Percentiles rank a stretch among this genome's conserved stretches.
Evolutionary conservation across 1,140 invertebrate species (phyloP).

Genomic region (Orius insidiosus): DNA sequence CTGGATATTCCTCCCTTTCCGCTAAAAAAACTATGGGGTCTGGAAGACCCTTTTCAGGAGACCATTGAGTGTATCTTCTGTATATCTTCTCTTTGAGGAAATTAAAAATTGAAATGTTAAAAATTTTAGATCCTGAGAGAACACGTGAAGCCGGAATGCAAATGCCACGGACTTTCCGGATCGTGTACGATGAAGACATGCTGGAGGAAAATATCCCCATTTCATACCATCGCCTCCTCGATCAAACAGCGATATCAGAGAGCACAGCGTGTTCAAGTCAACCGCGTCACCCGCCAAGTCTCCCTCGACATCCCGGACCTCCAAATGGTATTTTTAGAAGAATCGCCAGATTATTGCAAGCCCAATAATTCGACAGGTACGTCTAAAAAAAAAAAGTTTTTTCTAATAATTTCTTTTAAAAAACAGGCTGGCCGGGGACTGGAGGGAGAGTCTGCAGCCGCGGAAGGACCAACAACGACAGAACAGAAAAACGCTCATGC

Average conservation of each 20-base stretch:
- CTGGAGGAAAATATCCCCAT: slow-evolving; percentile 34
- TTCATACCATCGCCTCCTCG: slow-evolving; percentile 29
- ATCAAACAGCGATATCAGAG: slow-evolving; percentile 38
- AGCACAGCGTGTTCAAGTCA: slow-evolving; percentile 23
- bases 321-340: slow-evolving; percentile 38
- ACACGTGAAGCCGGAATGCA: slow-evolving; percentile 40
- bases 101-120: too few relatives aligned
- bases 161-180: slow-evolving; percentile 41
- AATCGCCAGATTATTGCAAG: slow-evolving; percentile 43
- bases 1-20: too few relatives aligned
- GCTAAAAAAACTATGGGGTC: too few relatives aligned
- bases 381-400: slow-evolving; percentile 19
- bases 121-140: slow-evolving; percentile 32
- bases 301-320: slow-evolving; percentile 10
- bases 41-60: too few relatives aligned
- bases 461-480: slow-evolving; percentile 19
- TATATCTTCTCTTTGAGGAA: too few relatives aligned
- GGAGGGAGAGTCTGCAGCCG: slow-evolving; percentile 30
- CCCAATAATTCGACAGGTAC: slow-evolving; percentile 29
- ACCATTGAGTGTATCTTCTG: too few relatives aligned
- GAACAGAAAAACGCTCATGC: slow-evolving; percentile 29
- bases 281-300: not conserved
- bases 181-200: slow-evolving; percentile 33
- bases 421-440: slow-evolving; percentile 31
- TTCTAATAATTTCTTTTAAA: slow-evolving; percentile 21